Evolutionary conservation across 2,797 vertebrate genomes (phyloP), one percentile per base, ranked within the genome.

Genomic region (Propithecus deckenii): DNA sequence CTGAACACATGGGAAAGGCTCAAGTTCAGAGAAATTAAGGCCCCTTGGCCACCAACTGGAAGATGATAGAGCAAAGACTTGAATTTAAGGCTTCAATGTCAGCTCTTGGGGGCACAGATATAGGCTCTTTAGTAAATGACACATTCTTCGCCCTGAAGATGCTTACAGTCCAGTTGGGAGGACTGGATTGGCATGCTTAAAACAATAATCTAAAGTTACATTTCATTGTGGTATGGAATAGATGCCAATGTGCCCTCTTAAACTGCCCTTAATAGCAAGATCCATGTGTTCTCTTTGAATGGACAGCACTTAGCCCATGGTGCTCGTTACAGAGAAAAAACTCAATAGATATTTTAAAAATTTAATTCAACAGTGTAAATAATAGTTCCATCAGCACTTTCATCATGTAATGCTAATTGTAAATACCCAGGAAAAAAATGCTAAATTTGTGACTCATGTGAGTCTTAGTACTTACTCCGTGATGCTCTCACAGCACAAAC

Each of bases 51-150:
- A 50, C 76, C 46, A 81, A 32, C 28, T 83, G 13, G 41, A 79
- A 89, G 22, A 28, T 83, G n/a, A 61, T 52, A 17, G 28, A 83
- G 17, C 69, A 91, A 48, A 91, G n/a, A 50, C 71, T 57, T 38
- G 79, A 81, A 74, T 74, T 83, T 67, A 86, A 90, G 69, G n/a
- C 52, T 96, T 96, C 93, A 71, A 69, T 92, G 14, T 38, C 35
- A 84, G 30, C 8, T 85, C 25, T 72, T 25, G 6, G 10, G 23
- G 23, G 18, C 72, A 76, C 25, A 94, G 55, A 88, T 67, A 12
- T 89, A 59, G 71, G 57, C 92, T 17, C 55, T 95, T 94, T 63
- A 86, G 38, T 90, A 50, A 95, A 67, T 76, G 38, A 67, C 72
- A 38, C 32, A 87, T 93, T 95, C 59, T 91, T 94, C 57, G 35